A percentile compares a stretch with the other conserved stretches of the same genome.
phyloP scores from a whole-genome alignment of 2,888 invertebrate species.

The Papilio protenor region DNA sequence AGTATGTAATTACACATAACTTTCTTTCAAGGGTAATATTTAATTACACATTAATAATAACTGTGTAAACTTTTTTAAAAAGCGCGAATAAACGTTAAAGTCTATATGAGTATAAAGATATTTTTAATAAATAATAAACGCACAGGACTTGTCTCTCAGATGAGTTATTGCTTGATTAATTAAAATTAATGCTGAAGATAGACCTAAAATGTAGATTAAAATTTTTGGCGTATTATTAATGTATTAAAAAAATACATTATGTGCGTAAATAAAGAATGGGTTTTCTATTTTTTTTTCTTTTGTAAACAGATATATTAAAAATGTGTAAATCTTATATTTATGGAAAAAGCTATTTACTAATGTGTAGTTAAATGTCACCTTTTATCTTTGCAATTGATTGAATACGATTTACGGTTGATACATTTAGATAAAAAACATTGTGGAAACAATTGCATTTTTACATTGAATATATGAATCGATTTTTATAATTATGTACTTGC shows the following conservation, averaged over 20 bases:
- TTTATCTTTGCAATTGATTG: slow-evolving; percentile 32
- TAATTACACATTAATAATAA: background rate
- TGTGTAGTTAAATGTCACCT: background rate
- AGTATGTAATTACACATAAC: slow-evolving; percentile 44
- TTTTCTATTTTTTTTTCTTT: too few relatives aligned
- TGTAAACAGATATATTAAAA: too few relatives aligned
- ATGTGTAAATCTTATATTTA: too few relatives aligned
- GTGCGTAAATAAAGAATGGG: too few relatives aligned
- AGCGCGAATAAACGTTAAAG: too few relatives aligned
- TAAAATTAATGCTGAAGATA: too few relatives aligned
- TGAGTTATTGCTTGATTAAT: background rate
- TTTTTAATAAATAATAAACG: too few relatives aligned
- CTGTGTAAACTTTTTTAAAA: too few relatives aligned
- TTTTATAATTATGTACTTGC: slow-evolving; percentile 24
- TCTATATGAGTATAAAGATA: too few relatives aligned
- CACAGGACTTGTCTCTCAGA: background rate
- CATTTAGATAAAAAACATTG: slow-evolving; percentile 24
- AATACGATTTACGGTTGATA: slow-evolving; percentile 25
- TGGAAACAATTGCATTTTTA: slow-evolving; percentile 37
- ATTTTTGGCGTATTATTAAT: too few relatives aligned
- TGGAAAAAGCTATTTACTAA: background rate
- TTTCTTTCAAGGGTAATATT: slow-evolving; percentile 5
- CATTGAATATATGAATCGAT: slow-evolving; percentile 31
- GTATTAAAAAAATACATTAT: too few relatives aligned
- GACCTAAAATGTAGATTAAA: too few relatives aligned